phyloP scores from a whole-genome alignment of 1,140 invertebrate genomes.

The Macrosteles quadrilineatus region DNA sequence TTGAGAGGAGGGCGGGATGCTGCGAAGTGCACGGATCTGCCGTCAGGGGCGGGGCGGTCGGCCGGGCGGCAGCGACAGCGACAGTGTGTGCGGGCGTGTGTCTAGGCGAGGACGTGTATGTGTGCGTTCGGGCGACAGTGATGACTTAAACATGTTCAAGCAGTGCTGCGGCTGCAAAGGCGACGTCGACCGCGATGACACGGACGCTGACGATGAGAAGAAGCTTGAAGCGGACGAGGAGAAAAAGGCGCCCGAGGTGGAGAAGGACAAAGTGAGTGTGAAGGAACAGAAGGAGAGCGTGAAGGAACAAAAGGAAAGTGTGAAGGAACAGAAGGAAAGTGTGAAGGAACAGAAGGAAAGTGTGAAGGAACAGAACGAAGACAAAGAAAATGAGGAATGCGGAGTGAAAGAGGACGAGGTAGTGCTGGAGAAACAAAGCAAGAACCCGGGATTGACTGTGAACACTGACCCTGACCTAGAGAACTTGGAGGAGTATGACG shows the following conservation, averaged over 20 bases:
- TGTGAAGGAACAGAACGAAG: neutral
- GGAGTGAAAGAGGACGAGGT: neutral
- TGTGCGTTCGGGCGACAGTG: neutral
- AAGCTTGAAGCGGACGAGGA: neutral
- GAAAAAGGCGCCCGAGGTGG: neutral
- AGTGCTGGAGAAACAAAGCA: neutral
- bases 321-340: neutral
- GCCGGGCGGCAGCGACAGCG: neutral
- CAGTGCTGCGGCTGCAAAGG: slow-evolving; percentile 33
- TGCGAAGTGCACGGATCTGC: neutral
- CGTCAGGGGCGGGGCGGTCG: neutral
- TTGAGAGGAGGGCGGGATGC: neutral
- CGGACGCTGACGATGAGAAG: neutral
- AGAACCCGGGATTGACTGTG: slow-evolving; percentile 28
- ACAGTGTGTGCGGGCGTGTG: neutral
- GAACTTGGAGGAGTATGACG: slow-evolving; percentile 22
- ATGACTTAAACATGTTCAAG: slow-evolving; percentile 30
- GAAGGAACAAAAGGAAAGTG: neutral
- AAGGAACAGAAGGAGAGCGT: neutral
- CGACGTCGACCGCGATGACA: slow-evolving; percentile 5
- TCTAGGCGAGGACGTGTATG: neutral
- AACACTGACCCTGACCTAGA: slow-evolving; percentile 21
- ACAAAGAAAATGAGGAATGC: neutral
- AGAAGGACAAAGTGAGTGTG: neutral
- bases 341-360: neutral